Evolutionary conservation across 2,113 vertebrate genomes (phyloP), one percentile per base, ranked within the genome.

Genomic region (Clarias batrachus): DNA sequence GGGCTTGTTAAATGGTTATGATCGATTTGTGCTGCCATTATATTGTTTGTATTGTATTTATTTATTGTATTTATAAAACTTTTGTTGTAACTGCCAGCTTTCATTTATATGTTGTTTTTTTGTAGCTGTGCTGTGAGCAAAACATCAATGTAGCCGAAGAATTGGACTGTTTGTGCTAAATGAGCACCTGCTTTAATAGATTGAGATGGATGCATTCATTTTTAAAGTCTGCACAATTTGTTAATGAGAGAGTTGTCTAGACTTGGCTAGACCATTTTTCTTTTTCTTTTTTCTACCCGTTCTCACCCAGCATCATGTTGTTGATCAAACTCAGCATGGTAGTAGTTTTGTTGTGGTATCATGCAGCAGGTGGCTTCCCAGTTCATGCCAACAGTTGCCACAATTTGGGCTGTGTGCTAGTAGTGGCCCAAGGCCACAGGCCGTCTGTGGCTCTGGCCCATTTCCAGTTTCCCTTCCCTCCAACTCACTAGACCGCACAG

Each of bases 11-110:
- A 89, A 83, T 57, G 27, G 37, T 81, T 88, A 88, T 70, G 60
- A 88, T 83, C 85, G 81, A 83, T 91, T 89, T 92, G 87, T 88
- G 81, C 78, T 78, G 21, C 13, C 48, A 87, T 90, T 91, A 88
- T 90, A 73, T 80, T 82, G 84, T 21, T 78, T 90, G 89, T 84
- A 91, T 83, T 87, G 84, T 86, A 80, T 83, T 87, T 85, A 54
- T 77, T 52, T 27, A 27, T 77, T 48, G n/a, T 71, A 57, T 56
- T 62, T 71, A 5, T 57, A 68, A 87, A 81, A 59, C 48, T 54
- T 16, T 76, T 66, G 59, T 56, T 82, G 80, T 83, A 84, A 87
- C 1, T 84, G n/a, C 48, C 65, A 81, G 19, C 8, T 54, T 17
- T 57, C 60, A 60, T 66, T 86, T 57, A 74, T 73, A 25, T 52